phyloP scores from a whole-genome alignment of 2,888 invertebrate genomes.

The Bellardia bayeri region DNA sequence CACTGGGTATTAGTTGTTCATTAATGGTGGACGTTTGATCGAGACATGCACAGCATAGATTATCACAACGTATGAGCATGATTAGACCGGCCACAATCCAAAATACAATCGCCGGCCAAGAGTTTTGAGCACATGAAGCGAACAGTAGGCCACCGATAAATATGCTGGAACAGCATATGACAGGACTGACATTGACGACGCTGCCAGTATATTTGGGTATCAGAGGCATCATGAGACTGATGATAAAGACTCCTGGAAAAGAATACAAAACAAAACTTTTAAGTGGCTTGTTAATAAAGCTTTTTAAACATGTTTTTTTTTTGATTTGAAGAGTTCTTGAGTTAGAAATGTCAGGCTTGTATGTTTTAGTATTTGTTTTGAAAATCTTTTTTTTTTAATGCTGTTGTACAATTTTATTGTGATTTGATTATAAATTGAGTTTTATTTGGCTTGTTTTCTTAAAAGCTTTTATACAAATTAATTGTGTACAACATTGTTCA shows the following conservation, averaged over 20 bases:
- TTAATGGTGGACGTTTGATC: constrained; percentile 79
- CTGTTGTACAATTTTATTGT: too few species aligned
- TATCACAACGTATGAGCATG: constrained; percentile 82
- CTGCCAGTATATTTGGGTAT: constrained; percentile 83
- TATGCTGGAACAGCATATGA: constrained; percentile 80
- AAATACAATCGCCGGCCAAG: constrained; percentile 83
- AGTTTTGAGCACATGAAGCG: constrained; percentile 80
- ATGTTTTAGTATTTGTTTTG: too few species aligned
- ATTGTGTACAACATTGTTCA: too few species aligned
- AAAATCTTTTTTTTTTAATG: too few species aligned
- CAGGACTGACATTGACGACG: constrained; percentile 81
- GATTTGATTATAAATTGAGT: too few species aligned
- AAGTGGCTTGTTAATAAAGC: too few species aligned
- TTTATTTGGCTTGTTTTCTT: too few species aligned
- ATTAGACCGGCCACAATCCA: constrained; percentile 82
- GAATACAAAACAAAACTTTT: neutral
- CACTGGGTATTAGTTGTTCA: constrained; percentile 82
- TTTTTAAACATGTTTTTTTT: too few species aligned
- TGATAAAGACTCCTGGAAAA: constrained; percentile 79
- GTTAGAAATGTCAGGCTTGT: too few species aligned
- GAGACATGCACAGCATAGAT: constrained; percentile 83
- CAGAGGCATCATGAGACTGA: constrained; percentile 82
- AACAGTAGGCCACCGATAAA: constrained; percentile 80
- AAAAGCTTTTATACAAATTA: too few species aligned
- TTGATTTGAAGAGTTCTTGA: too few species aligned